phyloP scores from a whole-genome alignment of 1,140 invertebrate genomes.

The Sarcophaga bullata region DNA sequence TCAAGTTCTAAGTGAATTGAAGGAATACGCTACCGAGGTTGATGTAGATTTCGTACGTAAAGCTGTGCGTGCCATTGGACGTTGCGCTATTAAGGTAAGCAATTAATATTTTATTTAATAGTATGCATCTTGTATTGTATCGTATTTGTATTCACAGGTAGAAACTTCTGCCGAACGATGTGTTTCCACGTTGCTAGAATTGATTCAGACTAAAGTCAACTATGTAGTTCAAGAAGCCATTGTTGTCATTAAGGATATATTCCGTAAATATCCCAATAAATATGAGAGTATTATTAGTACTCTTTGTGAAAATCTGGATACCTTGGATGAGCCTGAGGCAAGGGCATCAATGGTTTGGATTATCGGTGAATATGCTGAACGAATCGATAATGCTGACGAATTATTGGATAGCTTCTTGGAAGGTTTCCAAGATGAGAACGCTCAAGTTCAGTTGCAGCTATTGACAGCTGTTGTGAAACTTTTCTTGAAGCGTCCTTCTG shows the following conservation, averaged over 20 bases:
- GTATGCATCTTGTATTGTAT: neutral
- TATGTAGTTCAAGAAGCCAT: slow-evolving; percentile 99
- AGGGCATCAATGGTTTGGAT: slow-evolving; percentile 99
- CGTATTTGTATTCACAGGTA: slow-evolving; percentile 67
- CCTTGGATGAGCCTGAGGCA: slow-evolving; percentile 98
- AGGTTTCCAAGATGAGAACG: slow-evolving; percentile 99
- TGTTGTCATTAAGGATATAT: slow-evolving; percentile 99
- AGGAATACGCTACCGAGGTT: slow-evolving; percentile 99
- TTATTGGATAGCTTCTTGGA: slow-evolving; percentile 97
- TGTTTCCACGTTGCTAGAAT: slow-evolving; percentile 97
- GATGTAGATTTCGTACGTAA: slow-evolving; percentile 99
- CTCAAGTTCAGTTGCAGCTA: slow-evolving; percentile 97
- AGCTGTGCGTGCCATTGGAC: slow-evolving; percentile 96
- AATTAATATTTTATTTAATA: neutral
- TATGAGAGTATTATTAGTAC: slow-evolving; percentile 99
- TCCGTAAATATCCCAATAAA: slow-evolving; percentile 99
- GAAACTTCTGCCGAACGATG: slow-evolving; percentile 98
- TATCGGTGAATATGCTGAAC: slow-evolving; percentile 98
- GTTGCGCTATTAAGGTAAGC: slow-evolving; percentile 97
- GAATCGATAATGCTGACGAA: slow-evolving; percentile 99
- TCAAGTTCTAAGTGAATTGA: slow-evolving; percentile 97
- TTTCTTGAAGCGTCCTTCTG: slow-evolving; percentile 96
- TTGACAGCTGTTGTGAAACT: slow-evolving; percentile 98
- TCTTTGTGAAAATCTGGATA: slow-evolving; percentile 98
- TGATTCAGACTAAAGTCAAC: slow-evolving; percentile 99